Base-by-base conservation (phyloP, 2,888 invertebrate species). In the Chloroclystis v-ata region DNA sequence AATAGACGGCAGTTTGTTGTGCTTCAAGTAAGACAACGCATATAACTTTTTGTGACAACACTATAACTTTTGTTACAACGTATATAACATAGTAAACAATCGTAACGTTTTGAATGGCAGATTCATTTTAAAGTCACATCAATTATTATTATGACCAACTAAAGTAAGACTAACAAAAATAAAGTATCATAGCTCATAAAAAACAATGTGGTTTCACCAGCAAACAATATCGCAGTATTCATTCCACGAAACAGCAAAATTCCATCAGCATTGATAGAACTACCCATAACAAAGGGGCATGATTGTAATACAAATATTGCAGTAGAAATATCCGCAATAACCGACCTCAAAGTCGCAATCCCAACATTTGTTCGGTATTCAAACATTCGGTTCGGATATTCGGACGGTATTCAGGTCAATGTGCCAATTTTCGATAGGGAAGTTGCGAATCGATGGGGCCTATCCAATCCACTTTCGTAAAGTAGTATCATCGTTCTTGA, bases 401-500 rank as follows among this genome's bases (percentile, higher is more conserved):
- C 56, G 59, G 55, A 56, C 54, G 56, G 57, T 62, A 71, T 67
- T 66, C 59, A 64, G 71, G 69, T 69, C 70, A 74, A 72, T 69
- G 65, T 47, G 65, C 57, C 56, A 61, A 71, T 69, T 64, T 57
- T 63, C 64, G 57, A 69, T 65, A 59, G 58, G 51, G 61, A 59
- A 70, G 66, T 72, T 62, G 72, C 69, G 59, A 71, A 72, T 69
- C 63, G 68, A 61, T 60, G 57, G 54, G 43, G 53, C 58, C 54
- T 54, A 61, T 67, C 68, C 67, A 72, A 76, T 76, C 69, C 72
- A 75, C 69, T 76, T 69, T 60, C 56, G 30, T 47, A 35, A 42
- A 49, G 48, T 47, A 47, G 46, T 48, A 52, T 54, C 51, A 47
- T 49, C 28, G 32, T 14, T 48, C 35, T 37, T 12, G 30, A 45